Base-by-base conservation (phyloP, 1,140 invertebrate species). In the Pseudomyrmex concolor region DNA sequence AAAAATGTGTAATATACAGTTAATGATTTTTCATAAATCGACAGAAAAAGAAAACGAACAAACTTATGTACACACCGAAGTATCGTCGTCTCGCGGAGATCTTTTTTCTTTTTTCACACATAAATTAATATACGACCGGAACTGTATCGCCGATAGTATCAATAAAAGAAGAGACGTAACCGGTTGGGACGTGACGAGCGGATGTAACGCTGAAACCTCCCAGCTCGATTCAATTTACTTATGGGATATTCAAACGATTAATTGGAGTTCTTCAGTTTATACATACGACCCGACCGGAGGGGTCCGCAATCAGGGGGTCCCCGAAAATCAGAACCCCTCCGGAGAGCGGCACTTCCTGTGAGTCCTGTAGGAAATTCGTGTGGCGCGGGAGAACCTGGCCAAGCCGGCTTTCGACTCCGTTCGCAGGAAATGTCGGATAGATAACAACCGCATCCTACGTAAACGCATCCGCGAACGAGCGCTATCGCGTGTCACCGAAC, bases 401-500 rank as follows among this genome's bases (percentile, higher is more conserved):
- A 48, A 25, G 45, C 0, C 34, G 34, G 34, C 67, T 80, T 70
- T 80, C 19, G 66, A 70, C 17, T 55, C 34, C 63, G 19, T 13
- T 13, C 51, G 15, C 62, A 72, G 86, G 86, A 87, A 87, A 59
- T 83, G 67, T 45, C 15, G 22, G 25, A 68, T 43, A 84, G 86
- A 87, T 87, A 87, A 77, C 80, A 73, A 84, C 63, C 45, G 17
- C 86, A 84, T 25, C 59, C 80, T 78, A 86, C 85, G 72, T 72
- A 5, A 68, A 63, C 13, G 43, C 81, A 87, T 86, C 85, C 48
- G 34, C 34, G 34, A 34, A 34, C 34, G 9, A 67, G 55, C 10
- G 22, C 48, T 88, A 87, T 88, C 86, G 67, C 78, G 68, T 87
- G 82, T 87, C 86, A 64, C 48, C 70, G 73, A 73, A 80, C 82